A percentile compares a stretch with the other conserved stretches of the same genome.
Evolutionary conservation across 1,140 invertebrate genomes (phyloP).

Genomic region (Anagrus nilaparvatae): DNA sequence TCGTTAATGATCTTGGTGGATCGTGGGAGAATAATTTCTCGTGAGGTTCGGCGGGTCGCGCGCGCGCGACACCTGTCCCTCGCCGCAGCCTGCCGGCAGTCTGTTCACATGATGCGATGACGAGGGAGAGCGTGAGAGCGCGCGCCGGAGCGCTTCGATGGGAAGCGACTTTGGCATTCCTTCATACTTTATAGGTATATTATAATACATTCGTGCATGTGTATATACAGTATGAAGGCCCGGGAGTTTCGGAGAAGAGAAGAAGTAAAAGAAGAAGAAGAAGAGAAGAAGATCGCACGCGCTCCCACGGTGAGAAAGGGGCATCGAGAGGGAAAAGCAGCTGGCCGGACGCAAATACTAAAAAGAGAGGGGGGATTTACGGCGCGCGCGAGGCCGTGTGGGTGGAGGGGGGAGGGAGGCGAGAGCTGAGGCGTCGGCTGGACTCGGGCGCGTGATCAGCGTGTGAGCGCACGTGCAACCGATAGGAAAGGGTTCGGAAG

Average conservation of each 20-base stretch:
- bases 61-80: too few species aligned
- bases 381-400: constrained; percentile 12
- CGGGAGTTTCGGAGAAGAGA: too few species aligned
- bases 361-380: too few species aligned
- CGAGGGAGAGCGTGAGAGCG: constrained; percentile 11
- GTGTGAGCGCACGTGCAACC: constrained; percentile 16
- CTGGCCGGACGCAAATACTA: too few species aligned
- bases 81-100: background rate
- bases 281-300: too few species aligned
- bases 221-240: too few species aligned
- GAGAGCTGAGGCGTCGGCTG: constrained; percentile 20
- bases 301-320: background rate
- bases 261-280: too few species aligned
- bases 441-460: constrained; percentile 17
- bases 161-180: constrained; percentile 29
- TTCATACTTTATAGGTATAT: too few species aligned
- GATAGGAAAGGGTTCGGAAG: constrained; percentile 14
- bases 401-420: constrained; percentile 27
- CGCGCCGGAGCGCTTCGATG: constrained; percentile 30
- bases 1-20: too few species aligned
- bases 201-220: too few species aligned
- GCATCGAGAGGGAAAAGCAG: background rate
- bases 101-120: background rate
- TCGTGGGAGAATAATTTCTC: constrained; percentile 8
- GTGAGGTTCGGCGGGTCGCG: constrained; percentile 2